Conservation (phyloP, 92 coral and sea anemone species). For the Zoanthus sansibaricus region DNA sequence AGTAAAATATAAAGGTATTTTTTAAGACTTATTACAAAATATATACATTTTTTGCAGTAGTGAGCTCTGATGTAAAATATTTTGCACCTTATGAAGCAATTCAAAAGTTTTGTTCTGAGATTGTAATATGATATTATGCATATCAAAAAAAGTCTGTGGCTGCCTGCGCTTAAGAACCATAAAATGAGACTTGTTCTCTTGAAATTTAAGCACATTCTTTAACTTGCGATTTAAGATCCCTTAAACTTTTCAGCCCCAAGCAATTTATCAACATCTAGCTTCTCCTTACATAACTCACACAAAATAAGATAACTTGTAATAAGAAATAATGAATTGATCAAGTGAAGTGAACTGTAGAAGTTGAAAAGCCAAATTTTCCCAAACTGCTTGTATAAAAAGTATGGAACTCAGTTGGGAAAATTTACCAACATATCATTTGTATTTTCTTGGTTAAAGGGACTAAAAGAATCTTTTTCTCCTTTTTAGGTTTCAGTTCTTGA, state of each 20-base stretch:
- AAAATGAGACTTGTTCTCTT: neutral
- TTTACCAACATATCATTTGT: neutral
- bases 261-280: conserved; percentile 3
- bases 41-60: neutral
- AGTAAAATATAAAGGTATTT: neutral
- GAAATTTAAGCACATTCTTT: neutral
- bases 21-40: neutral
- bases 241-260: neutral
- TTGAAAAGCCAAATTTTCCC: too few species aligned
- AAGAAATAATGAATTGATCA: neutral
- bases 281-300: neutral
- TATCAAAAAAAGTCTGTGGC: neutral
- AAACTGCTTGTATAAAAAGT: too few species aligned
- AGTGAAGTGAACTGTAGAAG: neutral
- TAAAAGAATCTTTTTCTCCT: neutral
- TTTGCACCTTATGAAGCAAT: neutral
- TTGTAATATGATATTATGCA: neutral
- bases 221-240: neutral
- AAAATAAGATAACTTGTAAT: neutral
- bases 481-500: conserved; percentile 55
- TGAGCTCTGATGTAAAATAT: neutral
- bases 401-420: neutral
- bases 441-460: neutral
- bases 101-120: neutral
- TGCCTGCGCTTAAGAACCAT: neutral